Evolutionary conservation across 2,113 vertebrate species (phyloP).

Genomic region (Micronycteris hirsuta): DNA sequence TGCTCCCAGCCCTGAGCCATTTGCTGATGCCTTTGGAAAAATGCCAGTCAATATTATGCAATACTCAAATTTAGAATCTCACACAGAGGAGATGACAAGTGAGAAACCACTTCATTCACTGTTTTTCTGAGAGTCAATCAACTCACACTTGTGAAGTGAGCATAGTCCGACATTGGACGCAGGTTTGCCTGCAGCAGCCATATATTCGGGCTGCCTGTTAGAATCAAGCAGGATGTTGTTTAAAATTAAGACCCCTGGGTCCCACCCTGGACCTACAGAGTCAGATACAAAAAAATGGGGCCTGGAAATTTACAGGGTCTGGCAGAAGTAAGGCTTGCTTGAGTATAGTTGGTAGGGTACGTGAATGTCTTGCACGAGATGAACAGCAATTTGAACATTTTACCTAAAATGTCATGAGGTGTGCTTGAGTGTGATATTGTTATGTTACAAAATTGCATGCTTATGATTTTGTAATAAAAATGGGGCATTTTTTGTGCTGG

Average conservation of each 20-base stretch:
- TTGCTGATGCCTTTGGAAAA: background rate
- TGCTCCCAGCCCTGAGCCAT: background rate
- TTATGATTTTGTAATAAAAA: no score
- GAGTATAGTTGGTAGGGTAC: no score
- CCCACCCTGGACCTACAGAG: background rate
- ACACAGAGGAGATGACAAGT: fast-evolving
- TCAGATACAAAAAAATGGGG: background rate
- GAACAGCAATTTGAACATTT: no score
- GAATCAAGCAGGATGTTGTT: background rate
- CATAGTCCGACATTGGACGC: background rate
- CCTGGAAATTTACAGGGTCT: background rate
- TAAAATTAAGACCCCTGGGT: background rate
- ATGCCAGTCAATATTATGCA: background rate
- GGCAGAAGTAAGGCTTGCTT: no score
- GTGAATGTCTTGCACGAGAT: no score
- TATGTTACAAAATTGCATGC: no score
- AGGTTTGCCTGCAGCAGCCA: background rate
- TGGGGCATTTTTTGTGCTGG: no score
- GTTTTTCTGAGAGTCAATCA: background rate
- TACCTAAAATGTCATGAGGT: no score
- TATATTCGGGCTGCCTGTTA: background rate
- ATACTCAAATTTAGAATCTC: no score
- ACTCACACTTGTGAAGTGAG: background rate
- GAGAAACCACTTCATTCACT: background rate
- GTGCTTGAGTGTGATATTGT: no score